Evolutionary conservation across 2,797 vertebrate species (phyloP).

Genomic region (Esox lucius): DNA sequence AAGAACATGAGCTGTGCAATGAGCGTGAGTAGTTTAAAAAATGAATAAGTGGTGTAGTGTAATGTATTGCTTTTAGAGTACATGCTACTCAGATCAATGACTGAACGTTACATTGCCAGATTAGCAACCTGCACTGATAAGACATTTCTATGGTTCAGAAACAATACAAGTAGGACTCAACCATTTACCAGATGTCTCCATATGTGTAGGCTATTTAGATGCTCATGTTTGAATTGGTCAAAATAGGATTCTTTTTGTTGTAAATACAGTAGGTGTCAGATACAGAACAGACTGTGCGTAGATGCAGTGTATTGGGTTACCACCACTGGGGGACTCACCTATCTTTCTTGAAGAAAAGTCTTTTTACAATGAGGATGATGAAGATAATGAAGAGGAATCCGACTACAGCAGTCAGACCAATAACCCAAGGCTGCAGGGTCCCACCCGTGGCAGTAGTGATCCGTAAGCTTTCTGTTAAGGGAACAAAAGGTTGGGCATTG

Average conservation of each 20-base stretch:
- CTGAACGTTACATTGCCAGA: neutral
- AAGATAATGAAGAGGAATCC: slow-evolving; percentile 85
- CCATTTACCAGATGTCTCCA: neutral
- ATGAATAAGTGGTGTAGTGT: neutral
- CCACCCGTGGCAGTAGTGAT: slow-evolving; percentile 12
- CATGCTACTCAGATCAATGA: neutral
- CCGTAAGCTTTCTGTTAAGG: neutral
- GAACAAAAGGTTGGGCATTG: neutral
- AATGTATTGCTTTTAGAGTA: neutral
- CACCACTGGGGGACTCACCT: slow-evolving; percentile 64
- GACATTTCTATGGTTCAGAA: neutral
- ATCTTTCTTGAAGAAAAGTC: slow-evolving; percentile 68
- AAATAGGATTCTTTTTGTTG: neutral
- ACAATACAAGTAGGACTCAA: neutral
- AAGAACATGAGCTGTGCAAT: slow-evolving; percentile 22
- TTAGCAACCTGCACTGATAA: neutral
- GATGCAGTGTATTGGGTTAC: neutral
- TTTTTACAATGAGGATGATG: slow-evolving; percentile 66
- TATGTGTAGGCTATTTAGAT: neutral
- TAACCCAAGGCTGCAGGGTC: slow-evolving; percentile 79
- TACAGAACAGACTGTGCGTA: neutral
- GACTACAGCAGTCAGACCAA: slow-evolving; percentile 77
- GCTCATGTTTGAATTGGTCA: neutral
- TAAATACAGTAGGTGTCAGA: neutral
- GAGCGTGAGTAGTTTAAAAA: neutral